A percentile compares a stretch with the other conserved stretches of the same genome.
Conservation (phyloP, 2,888 invertebrate genomes). For the Atherix ibis region DNA sequence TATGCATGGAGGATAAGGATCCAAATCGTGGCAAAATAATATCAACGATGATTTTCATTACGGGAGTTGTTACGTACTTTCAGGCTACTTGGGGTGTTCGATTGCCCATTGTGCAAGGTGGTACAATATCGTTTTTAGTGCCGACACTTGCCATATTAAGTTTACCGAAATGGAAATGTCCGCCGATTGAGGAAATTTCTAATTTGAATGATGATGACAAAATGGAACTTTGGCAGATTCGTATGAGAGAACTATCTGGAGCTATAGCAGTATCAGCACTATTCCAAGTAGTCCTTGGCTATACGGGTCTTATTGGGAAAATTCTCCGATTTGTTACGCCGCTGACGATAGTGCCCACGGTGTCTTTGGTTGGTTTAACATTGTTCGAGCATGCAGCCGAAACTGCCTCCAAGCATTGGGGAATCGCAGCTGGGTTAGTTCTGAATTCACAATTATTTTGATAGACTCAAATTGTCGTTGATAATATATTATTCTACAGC, state of each 20-base stretch:
- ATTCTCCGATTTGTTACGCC: slow-evolving; percentile 64
- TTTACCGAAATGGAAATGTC: slow-evolving; percentile 57
- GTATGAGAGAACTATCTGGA: slow-evolving; percentile 70
- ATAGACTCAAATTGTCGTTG: neutral
- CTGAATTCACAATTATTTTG: neutral
- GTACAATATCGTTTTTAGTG: slow-evolving; percentile 64
- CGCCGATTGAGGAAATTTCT: slow-evolving; percentile 35
- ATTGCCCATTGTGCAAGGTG: slow-evolving; percentile 59
- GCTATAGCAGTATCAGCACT: slow-evolving; percentile 66
- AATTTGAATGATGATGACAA: slow-evolving; percentile 40
- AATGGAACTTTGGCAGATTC: slow-evolving; percentile 49
- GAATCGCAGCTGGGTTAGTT: slow-evolving; percentile 59
- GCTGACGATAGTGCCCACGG: slow-evolving; percentile 68
- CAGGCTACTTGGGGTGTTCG: slow-evolving; percentile 62
- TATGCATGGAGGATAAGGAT: slow-evolving; percentile 62
- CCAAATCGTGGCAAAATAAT: slow-evolving; percentile 60
- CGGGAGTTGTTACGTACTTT: slow-evolving; percentile 57
- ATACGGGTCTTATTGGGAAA: slow-evolving; percentile 57
- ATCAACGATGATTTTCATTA: slow-evolving; percentile 69
- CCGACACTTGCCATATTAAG: slow-evolving; percentile 61
- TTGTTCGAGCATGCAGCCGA: slow-evolving; percentile 65
- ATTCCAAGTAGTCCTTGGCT: slow-evolving; percentile 57
- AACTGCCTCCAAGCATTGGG: slow-evolving; percentile 74
- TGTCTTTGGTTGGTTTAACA: slow-evolving; percentile 67
- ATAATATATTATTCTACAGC: slow-evolving; percentile 6